phyloP scores from a whole-genome alignment of 1,140 invertebrate genomes.

The Zaprionus gabonicus region DNA sequence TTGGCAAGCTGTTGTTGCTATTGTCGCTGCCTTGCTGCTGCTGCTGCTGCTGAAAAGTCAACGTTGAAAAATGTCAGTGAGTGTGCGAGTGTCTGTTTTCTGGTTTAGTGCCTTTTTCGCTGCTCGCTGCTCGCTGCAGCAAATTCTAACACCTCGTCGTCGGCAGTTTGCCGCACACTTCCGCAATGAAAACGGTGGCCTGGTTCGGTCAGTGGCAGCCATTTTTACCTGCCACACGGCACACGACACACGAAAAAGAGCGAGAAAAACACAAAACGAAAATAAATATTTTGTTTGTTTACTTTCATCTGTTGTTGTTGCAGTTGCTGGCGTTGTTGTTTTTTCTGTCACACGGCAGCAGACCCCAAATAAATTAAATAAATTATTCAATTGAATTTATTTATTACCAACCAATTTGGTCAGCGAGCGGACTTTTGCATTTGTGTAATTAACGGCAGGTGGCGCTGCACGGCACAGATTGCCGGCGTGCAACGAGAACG shows the following conservation, averaged over 20 bases:
- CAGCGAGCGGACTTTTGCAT: conserved; percentile 70
- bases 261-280: conserved; percentile 36
- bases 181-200: conserved; percentile 57
- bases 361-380: conserved; percentile 82
- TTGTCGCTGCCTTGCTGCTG: neutral
- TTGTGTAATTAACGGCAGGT: conserved; percentile 80
- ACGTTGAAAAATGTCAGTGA: conserved; percentile 46
- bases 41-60: conserved; percentile 14
- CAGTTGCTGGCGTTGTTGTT: conserved; percentile 30
- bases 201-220: conserved; percentile 22
- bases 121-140: conserved; percentile 42
- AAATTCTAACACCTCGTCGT: conserved; percentile 77
- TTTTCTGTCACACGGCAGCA: conserved; percentile 59
- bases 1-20: conserved; percentile 13
- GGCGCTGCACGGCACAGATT: conserved; percentile 40
- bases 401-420: conserved; percentile 81
- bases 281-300: conserved; percentile 42
- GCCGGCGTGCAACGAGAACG: conserved; percentile 5
- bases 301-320: conserved; percentile 28
- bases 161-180: conserved; percentile 70
- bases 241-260: neutral
- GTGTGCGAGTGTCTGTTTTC: conserved; percentile 29
- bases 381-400: conserved; percentile 84
- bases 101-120: conserved; percentile 33
- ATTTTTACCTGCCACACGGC: conserved; percentile 65